Evolutionary conservation across 2,888 invertebrate species (phyloP).

Genomic region (Brenthis daphne): DNA sequence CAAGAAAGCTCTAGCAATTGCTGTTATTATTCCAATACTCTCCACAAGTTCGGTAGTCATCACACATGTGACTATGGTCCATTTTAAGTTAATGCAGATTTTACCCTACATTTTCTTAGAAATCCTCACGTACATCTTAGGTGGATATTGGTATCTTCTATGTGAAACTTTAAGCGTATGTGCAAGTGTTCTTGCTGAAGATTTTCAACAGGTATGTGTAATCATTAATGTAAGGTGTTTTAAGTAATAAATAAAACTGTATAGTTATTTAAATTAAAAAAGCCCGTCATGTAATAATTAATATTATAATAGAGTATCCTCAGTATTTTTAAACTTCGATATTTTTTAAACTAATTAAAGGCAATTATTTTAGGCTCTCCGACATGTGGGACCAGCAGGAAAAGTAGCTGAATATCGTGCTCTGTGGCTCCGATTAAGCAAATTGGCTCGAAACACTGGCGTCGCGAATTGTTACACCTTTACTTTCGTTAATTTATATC

Average conservation of each 20-base stretch:
- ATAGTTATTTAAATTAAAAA: too few species aligned
- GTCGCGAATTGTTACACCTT: conserved; percentile 86
- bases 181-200: conserved; percentile 85
- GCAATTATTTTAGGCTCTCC: conserved; percentile 76
- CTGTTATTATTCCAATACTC: conserved; percentile 82
- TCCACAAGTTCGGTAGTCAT: conserved; percentile 85
- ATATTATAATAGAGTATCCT: too few species aligned
- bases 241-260: not conserved
- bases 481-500: conserved; percentile 85
- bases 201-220: conserved; percentile 83
- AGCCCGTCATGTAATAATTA: too few species aligned
- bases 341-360: too few species aligned
- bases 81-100: conserved; percentile 84
- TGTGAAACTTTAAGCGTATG: conserved; percentile 85
- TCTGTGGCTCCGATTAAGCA: conserved; percentile 87
- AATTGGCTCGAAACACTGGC: conserved; percentile 85
- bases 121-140: conserved; percentile 85
- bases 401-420: conserved; percentile 87
- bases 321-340: too few species aligned
- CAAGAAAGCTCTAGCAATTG: conserved; percentile 81
- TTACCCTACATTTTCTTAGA: conserved; percentile 87
- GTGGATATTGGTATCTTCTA: conserved; percentile 87
- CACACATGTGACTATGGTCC: conserved; percentile 87
- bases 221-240: not conserved
- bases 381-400: conserved; percentile 85